Evolutionary conservation across 2,888 invertebrate species (phyloP), one percentile per base, ranked within the genome.

Genomic region (Lissocephala sabroskyi): DNA sequence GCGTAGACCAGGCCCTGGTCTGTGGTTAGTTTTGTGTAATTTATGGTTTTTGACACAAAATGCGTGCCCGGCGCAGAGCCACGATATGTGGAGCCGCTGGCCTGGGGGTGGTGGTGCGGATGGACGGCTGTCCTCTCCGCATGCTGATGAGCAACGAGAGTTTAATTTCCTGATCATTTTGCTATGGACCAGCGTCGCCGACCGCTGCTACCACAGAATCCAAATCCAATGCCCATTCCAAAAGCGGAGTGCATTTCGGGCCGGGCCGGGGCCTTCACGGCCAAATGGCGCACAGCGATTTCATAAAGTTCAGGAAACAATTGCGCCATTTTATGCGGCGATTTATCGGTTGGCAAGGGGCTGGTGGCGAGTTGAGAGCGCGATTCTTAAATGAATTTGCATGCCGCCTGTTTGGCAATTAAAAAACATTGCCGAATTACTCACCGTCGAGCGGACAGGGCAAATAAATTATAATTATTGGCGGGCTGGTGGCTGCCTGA

Each of bases 141-240:
- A 65, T 66, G 60, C 78, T 67, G 79, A 76, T 73, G 68, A 73
- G 73, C 53, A 46, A 30, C 54, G 49, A 49, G 56, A 55, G 64
- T 78, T 80, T 81, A 81, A 81, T 81, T 79, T 81, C 80, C 81
- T 79, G 79, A 76, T 70, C 62, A 66, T 74, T 74, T 70, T 66
- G 68, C 70, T 65, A 68, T 74, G 65, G 56, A 52, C 68, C 74
- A 65, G 58, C 57, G 56, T 53, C 47, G 23, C n/a, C n/a, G n/a
- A n/a, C n/a, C 60, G 62, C 53, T 48, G 51, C 51, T 41, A 19
- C 36, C 44, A 10, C 36, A 4, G 36, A 17, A 39, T 10, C 3
- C 32, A 10, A 6, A 32, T 10, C 3, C 4, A 4, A 11, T 10
- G 32, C 32, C n/a, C 10, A 32, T 32, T 32, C 4, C 32, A 10